Percentiles rank a stretch among this genome's conserved stretches.
These are phyloP conservation scores for Eriocheir sinensis DNA, from an alignment of 1,140 invertebrate species.

Conservation along the genomic window DNA sequence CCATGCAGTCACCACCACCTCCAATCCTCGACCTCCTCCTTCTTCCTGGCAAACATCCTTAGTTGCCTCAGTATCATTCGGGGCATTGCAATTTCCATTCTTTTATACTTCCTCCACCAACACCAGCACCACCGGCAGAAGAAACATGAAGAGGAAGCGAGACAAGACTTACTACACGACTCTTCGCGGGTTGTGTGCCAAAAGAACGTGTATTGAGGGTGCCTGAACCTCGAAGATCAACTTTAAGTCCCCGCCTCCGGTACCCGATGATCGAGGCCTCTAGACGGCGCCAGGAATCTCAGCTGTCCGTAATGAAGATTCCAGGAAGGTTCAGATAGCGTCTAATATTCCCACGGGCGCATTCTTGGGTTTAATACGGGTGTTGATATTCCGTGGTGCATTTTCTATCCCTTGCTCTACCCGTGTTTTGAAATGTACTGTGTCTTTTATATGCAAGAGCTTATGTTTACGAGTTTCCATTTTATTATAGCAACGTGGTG, in stretches of 20 bases:
- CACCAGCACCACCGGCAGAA: neutral
- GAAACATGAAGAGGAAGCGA: neutral
- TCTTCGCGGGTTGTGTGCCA: neutral
- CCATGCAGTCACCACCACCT: neutral
- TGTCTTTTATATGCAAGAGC: no score
- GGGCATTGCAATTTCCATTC: no score
- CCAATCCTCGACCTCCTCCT: neutral
- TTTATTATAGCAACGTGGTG: no score
- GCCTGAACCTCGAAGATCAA: slow-evolving; percentile 39
- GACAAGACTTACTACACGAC: neutral
- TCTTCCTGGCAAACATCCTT: no score
- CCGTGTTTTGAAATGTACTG: no score
- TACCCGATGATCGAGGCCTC: neutral
- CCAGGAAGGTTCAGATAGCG: slow-evolving; percentile 44
- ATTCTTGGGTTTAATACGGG: slow-evolving; percentile 30
- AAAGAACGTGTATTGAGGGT: neutral
- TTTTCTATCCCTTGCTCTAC: slow-evolving; percentile 33
- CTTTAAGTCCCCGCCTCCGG: slow-evolving; percentile 30
- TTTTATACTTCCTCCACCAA: no score
- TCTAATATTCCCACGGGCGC: slow-evolving; percentile 51
- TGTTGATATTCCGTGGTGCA: neutral
- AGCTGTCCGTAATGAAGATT: slow-evolving; percentile 59
- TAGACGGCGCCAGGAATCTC: slow-evolving; percentile 50
- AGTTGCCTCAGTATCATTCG: no score
- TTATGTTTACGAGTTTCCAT: no score